Conservation (phyloP, 2,797 vertebrate species). For the Momotus momota region DNA sequence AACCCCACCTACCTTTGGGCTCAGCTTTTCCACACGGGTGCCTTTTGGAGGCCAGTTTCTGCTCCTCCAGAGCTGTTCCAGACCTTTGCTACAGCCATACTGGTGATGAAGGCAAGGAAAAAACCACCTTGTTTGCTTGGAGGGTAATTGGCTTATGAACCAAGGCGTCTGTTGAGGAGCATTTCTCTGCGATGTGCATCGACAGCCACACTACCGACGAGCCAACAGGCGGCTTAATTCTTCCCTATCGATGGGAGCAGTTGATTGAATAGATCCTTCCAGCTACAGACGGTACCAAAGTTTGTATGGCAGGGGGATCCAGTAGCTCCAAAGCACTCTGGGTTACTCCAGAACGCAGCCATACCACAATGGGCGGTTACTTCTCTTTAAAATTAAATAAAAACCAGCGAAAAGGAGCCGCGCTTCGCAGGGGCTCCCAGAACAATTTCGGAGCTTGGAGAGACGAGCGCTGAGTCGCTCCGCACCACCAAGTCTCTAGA, state of each 20-base stretch:
- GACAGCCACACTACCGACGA: background rate
- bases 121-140: background rate
- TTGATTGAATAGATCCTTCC: background rate
- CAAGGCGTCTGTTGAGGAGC: background rate
- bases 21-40: fast-evolving
- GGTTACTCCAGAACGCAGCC: background rate
- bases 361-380: background rate
- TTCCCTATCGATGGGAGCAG: background rate
- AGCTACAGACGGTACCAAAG: background rate
- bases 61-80: background rate
- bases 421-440: fast-evolving
- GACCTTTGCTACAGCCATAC: background rate
- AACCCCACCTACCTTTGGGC: background rate
- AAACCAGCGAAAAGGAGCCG: background rate
- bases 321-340: background rate
- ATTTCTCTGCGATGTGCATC: background rate
- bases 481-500: background rate
- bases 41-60: background rate
- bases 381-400: background rate
- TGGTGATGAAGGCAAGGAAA: background rate
- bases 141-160: background rate
- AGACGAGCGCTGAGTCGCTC: fast-evolving
- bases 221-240: background rate
- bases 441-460: background rate
- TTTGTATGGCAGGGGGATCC: background rate